Conservation (phyloP, 1,140 invertebrate species). For the Nasonia giraulti region DNA sequence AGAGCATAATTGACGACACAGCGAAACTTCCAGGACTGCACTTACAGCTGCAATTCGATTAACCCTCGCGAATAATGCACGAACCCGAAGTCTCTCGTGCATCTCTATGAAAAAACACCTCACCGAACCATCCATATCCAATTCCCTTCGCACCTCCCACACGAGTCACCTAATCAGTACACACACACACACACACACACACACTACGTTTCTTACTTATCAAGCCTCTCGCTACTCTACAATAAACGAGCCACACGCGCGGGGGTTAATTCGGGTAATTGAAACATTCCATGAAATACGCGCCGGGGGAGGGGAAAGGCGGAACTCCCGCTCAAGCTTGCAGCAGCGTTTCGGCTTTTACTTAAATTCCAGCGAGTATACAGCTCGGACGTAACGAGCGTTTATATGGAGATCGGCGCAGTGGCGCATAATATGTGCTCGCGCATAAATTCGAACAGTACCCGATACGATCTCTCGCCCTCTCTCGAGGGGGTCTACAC, state of each 20-base stretch:
- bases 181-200: too few species aligned
- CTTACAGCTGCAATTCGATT: neutral
- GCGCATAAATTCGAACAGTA: neutral
- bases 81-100: neutral
- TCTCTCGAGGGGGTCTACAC: too few species aligned
- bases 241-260: neutral
- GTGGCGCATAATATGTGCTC: constrained; percentile 3
- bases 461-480: constrained; percentile 4
- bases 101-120: neutral
- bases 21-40: neutral
- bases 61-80: neutral
- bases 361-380: constrained; percentile 1
- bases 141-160: too few species aligned
- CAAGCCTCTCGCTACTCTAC: neutral
- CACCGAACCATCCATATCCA: too few species aligned
- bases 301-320: neutral
- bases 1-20: neutral
- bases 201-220: neutral
- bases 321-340: neutral
- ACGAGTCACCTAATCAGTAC: too few species aligned
- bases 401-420: constrained; percentile 11
- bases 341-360: constrained; percentile 11
- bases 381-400: neutral
- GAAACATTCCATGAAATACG: constrained; percentile 43
- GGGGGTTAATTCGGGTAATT: constrained; percentile 37